Percentiles rank a stretch among this genome's conserved stretches.
Conservation (phyloP, 2,113 vertebrate genomes). For the Octodon degus region DNA sequence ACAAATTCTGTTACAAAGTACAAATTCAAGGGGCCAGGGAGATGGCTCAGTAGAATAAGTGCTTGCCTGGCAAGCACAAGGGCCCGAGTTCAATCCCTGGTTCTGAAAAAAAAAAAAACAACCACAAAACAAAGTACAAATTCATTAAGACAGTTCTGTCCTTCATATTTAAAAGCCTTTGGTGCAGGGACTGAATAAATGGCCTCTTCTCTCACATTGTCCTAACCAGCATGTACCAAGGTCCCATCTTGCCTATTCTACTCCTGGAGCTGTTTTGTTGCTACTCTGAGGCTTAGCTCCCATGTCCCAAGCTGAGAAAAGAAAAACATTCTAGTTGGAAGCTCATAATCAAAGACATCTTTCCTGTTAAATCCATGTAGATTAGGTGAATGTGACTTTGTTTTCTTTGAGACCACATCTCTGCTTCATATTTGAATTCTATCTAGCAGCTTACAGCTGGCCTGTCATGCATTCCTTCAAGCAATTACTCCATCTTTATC, state of each 20-base stretch:
- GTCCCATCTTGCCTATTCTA: background rate
- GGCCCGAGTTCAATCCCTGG: too few species aligned
- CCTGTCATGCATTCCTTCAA: background rate
- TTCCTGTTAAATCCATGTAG: background rate
- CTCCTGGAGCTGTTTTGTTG: background rate
- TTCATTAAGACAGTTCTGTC: background rate
- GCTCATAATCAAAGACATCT: background rate
- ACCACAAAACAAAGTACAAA: background rate
- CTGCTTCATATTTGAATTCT: background rate
- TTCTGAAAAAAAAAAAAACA: too few species aligned
- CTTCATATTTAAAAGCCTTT: background rate
- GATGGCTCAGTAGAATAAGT: too few species aligned
- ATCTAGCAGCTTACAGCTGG: background rate
- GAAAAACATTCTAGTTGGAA: background rate
- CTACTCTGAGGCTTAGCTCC: background rate
- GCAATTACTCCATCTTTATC: constrained; percentile 15
- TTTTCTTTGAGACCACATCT: background rate
- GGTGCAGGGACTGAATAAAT: background rate
- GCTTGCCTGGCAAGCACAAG: too few species aligned
- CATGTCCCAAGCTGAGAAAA: background rate
- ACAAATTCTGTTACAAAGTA: too few species aligned
- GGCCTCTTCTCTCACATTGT: background rate
- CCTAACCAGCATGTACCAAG: background rate
- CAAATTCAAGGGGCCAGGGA: too few species aligned
- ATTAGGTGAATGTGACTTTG: background rate